Percentiles rank a stretch among this genome's conserved stretches.
Evolutionary conservation across 2,113 vertebrate species (phyloP).

Genomic region (Paralichthys olivaceus): DNA sequence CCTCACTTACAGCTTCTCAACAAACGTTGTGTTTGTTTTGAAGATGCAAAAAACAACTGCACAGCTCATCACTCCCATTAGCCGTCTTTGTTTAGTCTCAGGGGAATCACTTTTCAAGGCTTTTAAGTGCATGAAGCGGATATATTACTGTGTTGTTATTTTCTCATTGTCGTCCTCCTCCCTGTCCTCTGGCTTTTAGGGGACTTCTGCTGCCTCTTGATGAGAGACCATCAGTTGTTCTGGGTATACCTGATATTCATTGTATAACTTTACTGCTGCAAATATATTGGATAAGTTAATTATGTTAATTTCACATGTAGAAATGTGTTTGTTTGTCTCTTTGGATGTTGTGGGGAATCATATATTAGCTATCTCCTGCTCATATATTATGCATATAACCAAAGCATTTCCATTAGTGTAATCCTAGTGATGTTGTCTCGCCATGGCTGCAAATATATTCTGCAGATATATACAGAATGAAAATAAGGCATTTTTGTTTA

Average conservation of each 20-base stretch:
- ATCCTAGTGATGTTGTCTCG: constrained; percentile 35
- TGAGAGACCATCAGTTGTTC: constrained; percentile 5
- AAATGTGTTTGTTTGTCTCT: constrained; percentile 26
- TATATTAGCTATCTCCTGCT: not conserved
- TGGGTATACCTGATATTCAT: not conserved
- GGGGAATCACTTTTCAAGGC: constrained; percentile 51
- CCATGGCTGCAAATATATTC: constrained; percentile 27
- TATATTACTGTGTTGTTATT: constrained; percentile 52
- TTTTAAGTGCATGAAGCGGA: constrained; percentile 60
- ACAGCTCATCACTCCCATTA: constrained; percentile 59
- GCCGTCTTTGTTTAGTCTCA: constrained; percentile 60
- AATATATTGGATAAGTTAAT: constrained; percentile 29
- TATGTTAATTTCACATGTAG: constrained; percentile 21
- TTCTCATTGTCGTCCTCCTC: constrained; percentile 6
- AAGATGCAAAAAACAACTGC: constrained; percentile 43
- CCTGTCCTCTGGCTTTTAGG: constrained; percentile 32
- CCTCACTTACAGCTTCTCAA: not conserved
- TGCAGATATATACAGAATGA: not conserved
- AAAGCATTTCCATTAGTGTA: constrained; percentile 14
- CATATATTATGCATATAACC: constrained; percentile 43
- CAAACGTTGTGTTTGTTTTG: constrained; percentile 47
- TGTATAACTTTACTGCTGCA: not conserved
- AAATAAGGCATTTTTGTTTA: constrained; percentile 11
- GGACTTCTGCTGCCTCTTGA: constrained; percentile 14
- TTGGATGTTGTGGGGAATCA: not conserved